Conservation (phyloP, 2,797 vertebrate genomes). For the Crocodylus rhombifer region DNA sequence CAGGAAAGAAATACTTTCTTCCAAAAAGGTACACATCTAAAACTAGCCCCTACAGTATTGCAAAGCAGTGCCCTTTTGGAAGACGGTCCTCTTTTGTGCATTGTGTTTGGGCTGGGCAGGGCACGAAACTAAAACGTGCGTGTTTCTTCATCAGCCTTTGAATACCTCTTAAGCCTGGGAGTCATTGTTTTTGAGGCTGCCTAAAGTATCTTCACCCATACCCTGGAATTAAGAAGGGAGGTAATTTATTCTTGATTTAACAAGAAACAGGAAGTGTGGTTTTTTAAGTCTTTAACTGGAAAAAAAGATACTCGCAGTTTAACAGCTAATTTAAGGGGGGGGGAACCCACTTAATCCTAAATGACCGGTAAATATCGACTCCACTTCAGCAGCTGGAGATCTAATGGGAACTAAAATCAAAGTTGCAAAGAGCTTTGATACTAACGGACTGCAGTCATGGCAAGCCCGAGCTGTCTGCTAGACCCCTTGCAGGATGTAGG, state of each 20-base stretch:
- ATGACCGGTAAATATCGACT: neutral
- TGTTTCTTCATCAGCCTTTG: neutral
- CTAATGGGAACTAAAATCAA: neutral
- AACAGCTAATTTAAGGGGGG: neutral
- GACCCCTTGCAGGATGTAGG: constrained; percentile 32
- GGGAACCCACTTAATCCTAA: neutral
- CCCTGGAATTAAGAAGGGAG: neutral
- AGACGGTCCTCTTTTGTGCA: neutral
- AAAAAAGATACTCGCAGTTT: neutral
- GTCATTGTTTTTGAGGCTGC: neutral
- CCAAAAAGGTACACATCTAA: neutral
- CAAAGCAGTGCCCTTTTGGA: neutral
- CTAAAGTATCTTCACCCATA: neutral
- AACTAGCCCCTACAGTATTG: neutral
- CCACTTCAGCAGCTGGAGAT: neutral
- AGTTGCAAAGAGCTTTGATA: neutral
- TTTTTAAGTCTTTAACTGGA: neutral
- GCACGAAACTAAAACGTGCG: constrained; percentile 19
- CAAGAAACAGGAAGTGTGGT: neutral
- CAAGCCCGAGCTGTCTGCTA: neutral
- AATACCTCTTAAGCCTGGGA: neutral
- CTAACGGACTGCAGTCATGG: neutral
- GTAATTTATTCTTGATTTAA: neutral
- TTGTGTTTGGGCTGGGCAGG: constrained; percentile 18
- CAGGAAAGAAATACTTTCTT: neutral